phyloP scores from a whole-genome alignment of 2,888 invertebrate species.

The Sphaerophoria taeniata region DNA sequence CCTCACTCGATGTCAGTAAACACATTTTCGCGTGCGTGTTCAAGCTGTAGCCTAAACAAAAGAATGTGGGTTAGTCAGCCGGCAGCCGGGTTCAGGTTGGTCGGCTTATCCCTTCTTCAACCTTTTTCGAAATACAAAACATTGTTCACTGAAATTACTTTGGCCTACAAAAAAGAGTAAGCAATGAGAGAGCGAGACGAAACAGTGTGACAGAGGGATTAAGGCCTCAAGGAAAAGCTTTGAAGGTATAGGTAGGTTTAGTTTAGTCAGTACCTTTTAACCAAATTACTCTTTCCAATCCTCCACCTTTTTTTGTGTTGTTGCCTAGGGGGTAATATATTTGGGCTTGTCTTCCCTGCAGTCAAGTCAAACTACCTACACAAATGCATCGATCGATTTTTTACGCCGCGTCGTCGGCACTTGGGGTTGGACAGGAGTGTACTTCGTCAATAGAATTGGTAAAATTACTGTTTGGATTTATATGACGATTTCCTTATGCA shows the following conservation, averaged over 20 bases:
- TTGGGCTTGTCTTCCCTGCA: conserved; percentile 22
- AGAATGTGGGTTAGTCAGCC: conserved; percentile 68
- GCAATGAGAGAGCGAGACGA: not conserved
- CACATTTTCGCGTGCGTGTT: conserved; percentile 64
- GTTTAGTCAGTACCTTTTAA: conserved; percentile 28
- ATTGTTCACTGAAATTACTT: conserved; percentile 56
- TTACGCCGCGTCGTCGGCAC: conserved; percentile 7
- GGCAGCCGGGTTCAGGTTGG: not conserved
- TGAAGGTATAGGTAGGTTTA: not conserved
- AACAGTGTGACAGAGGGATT: conserved; percentile 50
- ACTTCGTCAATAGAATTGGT: not conserved
- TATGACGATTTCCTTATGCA: not conserved
- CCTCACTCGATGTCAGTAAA: conserved; percentile 31
- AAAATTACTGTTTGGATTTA: not conserved
- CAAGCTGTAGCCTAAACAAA: conserved; percentile 48
- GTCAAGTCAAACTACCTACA: conserved; percentile 36
- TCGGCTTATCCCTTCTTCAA: not conserved
- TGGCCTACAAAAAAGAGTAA: conserved; percentile 53
- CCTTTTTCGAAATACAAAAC: not conserved
- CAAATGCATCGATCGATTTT: conserved; percentile 66
- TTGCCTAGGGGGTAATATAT: not conserved
- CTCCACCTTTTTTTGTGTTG: not conserved
- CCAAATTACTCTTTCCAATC: conserved; percentile 32
- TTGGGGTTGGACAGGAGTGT: conserved; percentile 23
- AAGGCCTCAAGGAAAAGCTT: conserved; percentile 36